Conservation (phyloP, 2,888 invertebrate genomes). For the Himalopsyche anomala region DNA sequence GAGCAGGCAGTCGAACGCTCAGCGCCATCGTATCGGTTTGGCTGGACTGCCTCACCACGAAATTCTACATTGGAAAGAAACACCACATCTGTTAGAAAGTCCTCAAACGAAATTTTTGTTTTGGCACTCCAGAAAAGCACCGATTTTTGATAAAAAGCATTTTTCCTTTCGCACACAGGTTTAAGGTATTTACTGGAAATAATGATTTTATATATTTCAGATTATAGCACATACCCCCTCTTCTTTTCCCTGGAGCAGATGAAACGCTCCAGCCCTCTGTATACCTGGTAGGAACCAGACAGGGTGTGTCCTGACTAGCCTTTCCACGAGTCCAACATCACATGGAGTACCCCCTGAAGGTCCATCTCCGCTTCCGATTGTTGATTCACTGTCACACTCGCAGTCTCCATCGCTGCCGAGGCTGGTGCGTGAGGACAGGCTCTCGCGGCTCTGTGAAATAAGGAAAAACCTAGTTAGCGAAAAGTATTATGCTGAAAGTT, state of each 20-base stretch:
- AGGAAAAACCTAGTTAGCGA: not conserved
- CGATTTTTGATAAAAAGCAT: not conserved
- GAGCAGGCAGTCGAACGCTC: constrained; percentile 91
- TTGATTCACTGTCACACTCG: constrained; percentile 71
- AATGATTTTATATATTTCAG: not conserved
- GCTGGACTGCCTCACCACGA: constrained; percentile 96
- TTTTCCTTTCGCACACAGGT: not conserved
- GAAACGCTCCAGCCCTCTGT: constrained; percentile 94
- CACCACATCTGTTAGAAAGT: too few species aligned
- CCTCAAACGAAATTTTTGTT: too few species aligned
- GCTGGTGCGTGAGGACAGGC: constrained; percentile 81
- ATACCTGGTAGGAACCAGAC: constrained; percentile 97
- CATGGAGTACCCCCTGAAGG: constrained; percentile 86
- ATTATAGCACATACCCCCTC: constrained; percentile 84
- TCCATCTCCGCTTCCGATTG: constrained; percentile 77
- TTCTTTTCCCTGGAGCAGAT: constrained; percentile 94
- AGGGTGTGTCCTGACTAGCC: constrained; percentile 93
- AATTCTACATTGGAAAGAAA: constrained; percentile 80
- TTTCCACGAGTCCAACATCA: constrained; percentile 90
- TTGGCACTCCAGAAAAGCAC: constrained; percentile 37
- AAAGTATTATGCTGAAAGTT: too few species aligned
- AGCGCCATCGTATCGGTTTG: constrained; percentile 96
- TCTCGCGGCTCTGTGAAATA: constrained; percentile 79
- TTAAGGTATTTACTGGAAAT: too few species aligned
- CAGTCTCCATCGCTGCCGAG: constrained; percentile 77